Percentiles rank a stretch among this genome's conserved stretches.
Evolutionary conservation across 2,888 invertebrate species (phyloP).

Genomic region (Metallyticus violacea): DNA sequence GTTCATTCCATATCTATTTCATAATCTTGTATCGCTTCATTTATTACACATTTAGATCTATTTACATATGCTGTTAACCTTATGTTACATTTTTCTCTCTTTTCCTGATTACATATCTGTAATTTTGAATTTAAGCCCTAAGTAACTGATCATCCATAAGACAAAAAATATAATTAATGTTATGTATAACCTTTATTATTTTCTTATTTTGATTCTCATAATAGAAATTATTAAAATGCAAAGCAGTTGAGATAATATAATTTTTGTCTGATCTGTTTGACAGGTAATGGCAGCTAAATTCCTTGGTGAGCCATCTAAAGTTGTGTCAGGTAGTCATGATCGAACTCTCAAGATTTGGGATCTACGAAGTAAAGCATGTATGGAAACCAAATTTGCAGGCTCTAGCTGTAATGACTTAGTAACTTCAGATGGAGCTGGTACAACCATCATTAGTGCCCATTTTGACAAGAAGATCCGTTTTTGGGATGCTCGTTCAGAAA

Average conservation of each 20-base stretch:
- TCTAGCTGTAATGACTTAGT: slow-evolving; percentile 97
- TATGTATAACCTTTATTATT: background rate
- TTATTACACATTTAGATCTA: no score
- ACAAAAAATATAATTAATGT: no score
- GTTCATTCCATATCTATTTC: no score
- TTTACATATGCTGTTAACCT: no score
- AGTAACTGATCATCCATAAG: no score
- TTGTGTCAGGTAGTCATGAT: slow-evolving; percentile 97
- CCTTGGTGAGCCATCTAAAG: slow-evolving; percentile 86
- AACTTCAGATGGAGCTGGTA: slow-evolving; percentile 80
- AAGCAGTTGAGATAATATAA: background rate
- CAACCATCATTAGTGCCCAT: slow-evolving; percentile 94
- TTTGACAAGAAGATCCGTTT: slow-evolving; percentile 96
- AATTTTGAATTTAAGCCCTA: no score
- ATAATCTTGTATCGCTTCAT: no score
- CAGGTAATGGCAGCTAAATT: slow-evolving; percentile 96
- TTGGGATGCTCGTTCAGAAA: slow-evolving; percentile 92
- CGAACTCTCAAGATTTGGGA: slow-evolving; percentile 99
- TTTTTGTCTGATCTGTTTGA: background rate
- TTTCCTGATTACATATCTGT: no score
- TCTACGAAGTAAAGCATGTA: slow-evolving; percentile 84
- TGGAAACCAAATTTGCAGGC: slow-evolving; percentile 91
- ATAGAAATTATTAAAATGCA: background rate
- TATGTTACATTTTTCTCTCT: no score
- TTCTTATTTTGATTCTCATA: background rate